Base-by-base conservation (phyloP, 1,140 invertebrate genomes). In the Drosophila arawakana region DNA sequence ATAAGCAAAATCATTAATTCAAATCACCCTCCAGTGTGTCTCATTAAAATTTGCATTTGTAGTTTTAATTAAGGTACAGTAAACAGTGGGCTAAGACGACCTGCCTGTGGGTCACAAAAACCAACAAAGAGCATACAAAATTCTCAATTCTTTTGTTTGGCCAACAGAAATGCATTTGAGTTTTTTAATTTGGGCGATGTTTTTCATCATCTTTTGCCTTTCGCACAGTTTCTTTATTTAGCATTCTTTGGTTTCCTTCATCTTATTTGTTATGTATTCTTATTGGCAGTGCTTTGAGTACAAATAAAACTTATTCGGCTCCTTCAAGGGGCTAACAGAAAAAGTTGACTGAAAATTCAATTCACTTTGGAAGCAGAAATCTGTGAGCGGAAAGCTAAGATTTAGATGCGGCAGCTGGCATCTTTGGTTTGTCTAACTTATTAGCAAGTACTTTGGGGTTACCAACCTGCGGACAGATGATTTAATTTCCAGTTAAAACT, bases 261-360 rank as follows among this genome's bases (percentile, higher is more conserved):
- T 78, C 74, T 85, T 81, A 75, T 81, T 80, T 89, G 73, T 66
- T 83, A 70, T 83, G 71, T 84, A 70, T 76, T 85, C 61, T 71
- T 79, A 65, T 85, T 50, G 76, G 79, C 60, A 65, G 47, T 30
- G 44, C 37, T 70, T 71, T 65, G 54, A 76, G 73, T 61, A 49
- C 70, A 63, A 75, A 75, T 63, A 78, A 74, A 88, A 88, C 61
- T 80, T 83, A 21, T 39, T 73, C 70, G 73, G 73, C 13, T 41
- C 57, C 52, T 80, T 82, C 77, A 59, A 69, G 69, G 46, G 58
- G 41, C 54, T 65, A 37, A 41, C 50, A 47, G 41, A 78, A 86
- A 83, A 85, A 86, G 75, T 86, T 86, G 66, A 41, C 70, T 71
- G 67, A 73, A 86, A 74, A 88, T 86, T 86, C 76, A 88, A 86